Conservation (phyloP, 2,888 invertebrate species). For the Brachylomia viminalis region DNA sequence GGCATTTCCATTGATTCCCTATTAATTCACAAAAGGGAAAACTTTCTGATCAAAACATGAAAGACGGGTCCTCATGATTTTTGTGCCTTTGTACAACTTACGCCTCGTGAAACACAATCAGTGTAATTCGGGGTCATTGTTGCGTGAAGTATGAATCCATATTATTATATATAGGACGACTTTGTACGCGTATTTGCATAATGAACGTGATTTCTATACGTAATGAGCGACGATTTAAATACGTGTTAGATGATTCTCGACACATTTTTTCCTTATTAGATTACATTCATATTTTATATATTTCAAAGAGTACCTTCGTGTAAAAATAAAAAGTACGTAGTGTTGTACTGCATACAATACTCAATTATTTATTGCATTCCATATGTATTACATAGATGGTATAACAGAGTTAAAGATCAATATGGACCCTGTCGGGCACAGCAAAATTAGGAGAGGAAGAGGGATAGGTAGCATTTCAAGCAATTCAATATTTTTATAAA, state of each 20-base stretch:
- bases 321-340: not conserved
- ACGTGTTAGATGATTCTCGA: slow-evolving; percentile 32
- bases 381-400: too few species aligned
- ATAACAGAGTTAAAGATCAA: too few species aligned
- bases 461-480: too few species aligned
- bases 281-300: slow-evolving; percentile 13
- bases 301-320: not conserved
- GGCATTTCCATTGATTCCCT: slow-evolving; percentile 71
- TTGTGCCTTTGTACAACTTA: slow-evolving; percentile 64
- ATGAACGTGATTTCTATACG: slow-evolving; percentile 53
- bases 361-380: too few species aligned
- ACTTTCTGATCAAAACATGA: slow-evolving; percentile 68
- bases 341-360: not conserved
- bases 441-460: too few species aligned
- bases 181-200: slow-evolving; percentile 55
- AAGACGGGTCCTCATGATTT: slow-evolving; percentile 72
- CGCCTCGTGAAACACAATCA: slow-evolving; percentile 61
- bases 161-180: slow-evolving; percentile 44
- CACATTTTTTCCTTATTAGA: slow-evolving; percentile 25
- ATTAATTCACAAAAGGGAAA: slow-evolving; percentile 73
- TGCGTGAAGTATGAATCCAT: slow-evolving; percentile 48
- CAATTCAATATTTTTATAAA: too few species aligned
- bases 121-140: slow-evolving; percentile 54
- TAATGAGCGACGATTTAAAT: slow-evolving; percentile 25
- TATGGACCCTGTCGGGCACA: too few species aligned